Evolutionary conservation across 2,797 vertebrate species (phyloP).

Genomic region (Phylloscopus collybita): DNA sequence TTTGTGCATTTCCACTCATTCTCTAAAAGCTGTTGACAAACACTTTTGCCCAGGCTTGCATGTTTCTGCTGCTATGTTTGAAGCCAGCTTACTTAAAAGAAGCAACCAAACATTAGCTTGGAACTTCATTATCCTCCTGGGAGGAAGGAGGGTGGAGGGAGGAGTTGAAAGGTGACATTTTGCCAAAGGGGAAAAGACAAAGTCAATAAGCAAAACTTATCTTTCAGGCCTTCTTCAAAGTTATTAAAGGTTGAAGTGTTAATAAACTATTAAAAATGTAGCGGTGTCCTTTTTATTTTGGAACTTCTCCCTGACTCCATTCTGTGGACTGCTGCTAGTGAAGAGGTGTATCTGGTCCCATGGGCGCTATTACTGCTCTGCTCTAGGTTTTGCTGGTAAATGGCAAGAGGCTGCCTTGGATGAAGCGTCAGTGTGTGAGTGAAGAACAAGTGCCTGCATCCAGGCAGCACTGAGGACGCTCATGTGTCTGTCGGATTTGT

Average conservation of each 20-base stretch:
- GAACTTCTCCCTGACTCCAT: neutral
- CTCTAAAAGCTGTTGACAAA: constrained; percentile 33
- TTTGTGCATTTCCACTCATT: neutral
- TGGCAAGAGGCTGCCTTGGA: neutral
- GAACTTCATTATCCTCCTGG: constrained; percentile 1
- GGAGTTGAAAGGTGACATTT: constrained; percentile 21
- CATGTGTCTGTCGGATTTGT: neutral
- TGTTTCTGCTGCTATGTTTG: constrained; percentile 44
- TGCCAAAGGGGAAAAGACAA: constrained; percentile 37
- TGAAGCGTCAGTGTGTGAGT: neutral
- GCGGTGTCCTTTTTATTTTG: constrained; percentile 66
- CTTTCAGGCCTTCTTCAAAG: constrained; percentile 66
- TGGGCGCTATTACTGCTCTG: neutral
- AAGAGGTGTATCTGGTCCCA: neutral
- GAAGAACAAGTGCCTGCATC: neutral
- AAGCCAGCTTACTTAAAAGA: constrained; percentile 20
- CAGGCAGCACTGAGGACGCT: neutral
- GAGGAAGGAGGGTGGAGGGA: neutral
- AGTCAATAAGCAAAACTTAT: constrained; percentile 51
- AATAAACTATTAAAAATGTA: constrained; percentile 67
- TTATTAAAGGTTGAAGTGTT: constrained; percentile 56
- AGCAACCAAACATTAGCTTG: constrained; percentile 26
- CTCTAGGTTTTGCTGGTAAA: neutral
- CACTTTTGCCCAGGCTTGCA: constrained; percentile 24
- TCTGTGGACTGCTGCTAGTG: neutral